Base-by-base conservation (phyloP, 2,888 invertebrate genomes). In the Scaptomyza cyrtandrae region DNA sequence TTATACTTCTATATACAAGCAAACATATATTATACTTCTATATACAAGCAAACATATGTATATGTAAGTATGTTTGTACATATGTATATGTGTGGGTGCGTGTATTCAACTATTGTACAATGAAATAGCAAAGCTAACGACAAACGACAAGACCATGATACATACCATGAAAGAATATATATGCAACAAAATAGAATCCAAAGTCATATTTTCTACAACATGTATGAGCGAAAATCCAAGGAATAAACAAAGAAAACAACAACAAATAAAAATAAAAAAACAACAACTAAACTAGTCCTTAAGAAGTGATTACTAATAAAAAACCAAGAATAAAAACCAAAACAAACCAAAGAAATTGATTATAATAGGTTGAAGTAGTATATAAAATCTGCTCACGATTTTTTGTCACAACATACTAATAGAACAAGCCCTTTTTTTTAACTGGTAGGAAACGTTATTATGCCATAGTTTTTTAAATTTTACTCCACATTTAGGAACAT, bases 231-330 rank as follows among this genome's bases (percentile, higher is more conserved):
- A 56, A 52, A 53, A 45, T 59, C 48, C 27, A 61, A 55, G 46
- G 58, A 55, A 70, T 4, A 11, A 46, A 58, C 45, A 49, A 58
- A 68, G 52, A n/a, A 50, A 57, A 31, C 19, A 56, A 43, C 24
- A 13, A n/a, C n/a, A n/a, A n/a, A n/a, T n/a, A n/a, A n/a, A n/a
- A 55, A 59, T 19, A 54, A 56, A 59, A 54, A 56, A 57, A 52
- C n/a, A 16, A 65, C 61, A 62, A 63, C 62, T 62, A 76, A 86
- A 86, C 59, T 75, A 62, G 63, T 63, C 14, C 39, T 35, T 71
- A 78, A 86, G 71, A 71, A 64, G 70, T 85, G 82, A 88, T 77
- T 86, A 84, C 80, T 81, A 81, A 72, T 33, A 62, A 46, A 61
- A 6, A 60, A 43, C 37, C 14, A 27, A 7, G 2, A 19, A 9